phyloP scores from a whole-genome alignment of 2,888 invertebrate genomes.

The Geophilus truncorum region DNA sequence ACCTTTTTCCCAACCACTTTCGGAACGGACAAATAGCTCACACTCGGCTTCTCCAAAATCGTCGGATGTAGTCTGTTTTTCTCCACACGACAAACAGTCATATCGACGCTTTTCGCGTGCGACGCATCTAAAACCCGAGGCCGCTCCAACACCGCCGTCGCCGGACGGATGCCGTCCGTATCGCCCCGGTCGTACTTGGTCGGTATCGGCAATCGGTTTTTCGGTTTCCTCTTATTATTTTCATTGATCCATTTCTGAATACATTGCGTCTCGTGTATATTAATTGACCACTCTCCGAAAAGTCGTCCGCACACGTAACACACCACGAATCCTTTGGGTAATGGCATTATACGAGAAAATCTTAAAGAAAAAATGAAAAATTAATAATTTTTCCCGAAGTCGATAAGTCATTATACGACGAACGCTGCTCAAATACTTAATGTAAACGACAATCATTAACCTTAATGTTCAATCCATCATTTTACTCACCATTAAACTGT shows the following conservation, averaged over 20 bases:
- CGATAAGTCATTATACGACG: too few relatives aligned
- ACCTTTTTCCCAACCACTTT: neutral
- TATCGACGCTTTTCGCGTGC: constrained; percentile 55
- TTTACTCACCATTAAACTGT: neutral
- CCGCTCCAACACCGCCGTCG: constrained; percentile 57
- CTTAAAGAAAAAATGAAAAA: neutral
- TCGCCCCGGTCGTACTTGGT: constrained; percentile 53
- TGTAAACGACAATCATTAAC: too few relatives aligned
- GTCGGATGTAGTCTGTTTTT: constrained; percentile 31
- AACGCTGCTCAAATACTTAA: too few relatives aligned
- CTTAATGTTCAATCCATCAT: neutral
- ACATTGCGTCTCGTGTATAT: constrained; percentile 64
- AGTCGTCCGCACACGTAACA: constrained; percentile 64
- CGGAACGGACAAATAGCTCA: neutral
- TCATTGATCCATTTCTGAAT: constrained; percentile 59
- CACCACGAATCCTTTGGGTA: constrained; percentile 43
- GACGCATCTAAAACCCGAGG: constrained; percentile 55
- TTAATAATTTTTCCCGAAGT: too few relatives aligned
- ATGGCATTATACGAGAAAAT: neutral
- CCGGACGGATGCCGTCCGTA: constrained; percentile 47
- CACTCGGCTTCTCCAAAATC: neutral
- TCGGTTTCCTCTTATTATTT: constrained; percentile 56
- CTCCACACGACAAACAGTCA: constrained; percentile 44
- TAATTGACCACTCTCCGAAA: constrained; percentile 60
- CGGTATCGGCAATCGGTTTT: constrained; percentile 56